A percentile compares a stretch with the other conserved stretches of the same genome.
Evolutionary conservation across 2,888 invertebrate species (phyloP).

Genomic region (Tethea ocularis): DNA sequence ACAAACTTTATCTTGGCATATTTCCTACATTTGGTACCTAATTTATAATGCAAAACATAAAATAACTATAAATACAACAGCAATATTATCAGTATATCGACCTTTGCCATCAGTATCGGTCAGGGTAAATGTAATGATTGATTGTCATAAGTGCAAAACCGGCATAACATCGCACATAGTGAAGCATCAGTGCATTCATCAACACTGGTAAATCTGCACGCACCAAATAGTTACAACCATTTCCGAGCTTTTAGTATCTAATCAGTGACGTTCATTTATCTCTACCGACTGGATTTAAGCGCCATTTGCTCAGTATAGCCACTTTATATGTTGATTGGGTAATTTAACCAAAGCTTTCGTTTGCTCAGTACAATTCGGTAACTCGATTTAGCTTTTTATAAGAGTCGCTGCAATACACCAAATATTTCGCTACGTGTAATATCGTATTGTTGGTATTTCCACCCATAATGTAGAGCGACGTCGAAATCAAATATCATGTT

Average conservation of each 20-base stretch:
- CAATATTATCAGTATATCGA: neutral
- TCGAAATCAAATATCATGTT: too few species aligned
- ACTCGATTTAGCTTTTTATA: slow-evolving; percentile 38
- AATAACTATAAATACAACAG: neutral
- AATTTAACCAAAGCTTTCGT: slow-evolving; percentile 61
- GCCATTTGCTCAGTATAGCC: slow-evolving; percentile 56
- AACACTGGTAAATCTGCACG: slow-evolving; percentile 34
- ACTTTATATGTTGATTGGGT: slow-evolving; percentile 75
- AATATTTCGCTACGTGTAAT: neutral
- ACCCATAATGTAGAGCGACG: too few species aligned
- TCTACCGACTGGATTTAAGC: slow-evolving; percentile 57
- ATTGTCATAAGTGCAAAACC: neutral
- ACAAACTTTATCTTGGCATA: too few species aligned
- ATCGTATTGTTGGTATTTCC: too few species aligned
- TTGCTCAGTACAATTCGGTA: slow-evolving; percentile 52
- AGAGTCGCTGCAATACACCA: slow-evolving; percentile 19
- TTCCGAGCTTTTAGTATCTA: slow-evolving; percentile 52
- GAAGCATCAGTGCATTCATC: slow-evolving; percentile 24
- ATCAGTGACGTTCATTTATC: slow-evolving; percentile 66
- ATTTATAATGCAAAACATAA: too few species aligned
- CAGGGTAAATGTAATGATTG: neutral
- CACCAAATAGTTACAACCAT: slow-evolving; percentile 42
- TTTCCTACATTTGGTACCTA: too few species aligned
- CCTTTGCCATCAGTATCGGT: neutral
- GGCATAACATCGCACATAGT: slow-evolving; percentile 10